Evolutionary conservation across 2,797 vertebrate species (phyloP).

Genomic region (Setipinna tenuifilis): DNA sequence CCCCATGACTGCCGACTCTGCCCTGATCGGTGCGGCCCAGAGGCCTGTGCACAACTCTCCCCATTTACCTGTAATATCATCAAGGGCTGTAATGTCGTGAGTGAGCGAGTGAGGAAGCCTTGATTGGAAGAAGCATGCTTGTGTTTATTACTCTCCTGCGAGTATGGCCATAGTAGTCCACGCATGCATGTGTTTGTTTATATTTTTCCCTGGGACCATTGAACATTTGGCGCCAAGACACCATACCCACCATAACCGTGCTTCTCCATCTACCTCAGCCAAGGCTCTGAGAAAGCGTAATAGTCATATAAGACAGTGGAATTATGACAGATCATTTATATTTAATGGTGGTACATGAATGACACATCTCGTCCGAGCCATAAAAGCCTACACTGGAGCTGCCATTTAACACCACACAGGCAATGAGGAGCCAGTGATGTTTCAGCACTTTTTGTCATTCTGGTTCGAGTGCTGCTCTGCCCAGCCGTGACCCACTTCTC

Average conservation of each 20-base stretch:
- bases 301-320: neutral
- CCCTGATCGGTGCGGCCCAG: neutral
- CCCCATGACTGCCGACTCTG: neutral
- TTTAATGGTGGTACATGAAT: neutral
- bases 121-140: neutral
- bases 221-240: neutral
- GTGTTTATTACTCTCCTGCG: neutral
- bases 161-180: neutral
- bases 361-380: neutral
- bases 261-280: neutral
- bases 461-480: neutral
- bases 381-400: neutral
- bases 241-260: neutral
- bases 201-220: neutral
- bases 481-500: constrained; percentile 3
- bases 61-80: neutral
- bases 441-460: neutral
- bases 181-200: neutral
- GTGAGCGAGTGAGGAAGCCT: neutral
- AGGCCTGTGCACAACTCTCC: neutral
- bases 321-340: neutral
- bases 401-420: neutral
- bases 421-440: neutral
- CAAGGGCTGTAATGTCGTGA: neutral
- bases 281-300: neutral